Conservation (phyloP, 2,888 invertebrate species). For the Polia nebulosa region DNA sequence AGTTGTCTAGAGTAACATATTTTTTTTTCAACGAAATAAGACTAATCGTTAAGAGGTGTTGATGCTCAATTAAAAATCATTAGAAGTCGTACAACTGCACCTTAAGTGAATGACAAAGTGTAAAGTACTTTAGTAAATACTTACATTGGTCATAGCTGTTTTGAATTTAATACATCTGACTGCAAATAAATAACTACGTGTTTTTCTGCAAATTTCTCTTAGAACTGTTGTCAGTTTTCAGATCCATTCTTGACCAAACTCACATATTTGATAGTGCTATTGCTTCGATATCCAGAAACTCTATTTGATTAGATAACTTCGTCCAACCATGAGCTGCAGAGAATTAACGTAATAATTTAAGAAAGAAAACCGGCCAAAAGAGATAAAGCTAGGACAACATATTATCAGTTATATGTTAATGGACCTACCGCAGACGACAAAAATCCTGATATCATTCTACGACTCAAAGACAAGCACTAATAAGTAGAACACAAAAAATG, state of each 20-base stretch:
- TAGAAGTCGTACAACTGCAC: too few relatives aligned
- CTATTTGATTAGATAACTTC: neutral
- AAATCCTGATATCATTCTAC: slow-evolving; percentile 17
- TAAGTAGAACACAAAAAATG: slow-evolving; percentile 26
- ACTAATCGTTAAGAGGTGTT: too few relatives aligned
- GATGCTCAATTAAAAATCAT: too few relatives aligned
- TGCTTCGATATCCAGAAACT: neutral
- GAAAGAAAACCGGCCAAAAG: neutral
- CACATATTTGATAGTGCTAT: neutral
- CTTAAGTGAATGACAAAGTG: too few relatives aligned
- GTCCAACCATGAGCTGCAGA: too few relatives aligned
- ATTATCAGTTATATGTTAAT: neutral
- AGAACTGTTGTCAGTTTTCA: neutral
- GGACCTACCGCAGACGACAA: neutral
- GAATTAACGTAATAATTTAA: neutral
- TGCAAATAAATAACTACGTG: too few relatives aligned
- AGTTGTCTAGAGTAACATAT: too few relatives aligned
- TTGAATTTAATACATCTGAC: too few relatives aligned
- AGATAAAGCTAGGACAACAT: neutral
- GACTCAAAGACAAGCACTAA: slow-evolving; percentile 4
- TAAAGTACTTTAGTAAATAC: too few relatives aligned
- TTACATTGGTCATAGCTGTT: too few relatives aligned
- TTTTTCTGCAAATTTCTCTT: neutral
- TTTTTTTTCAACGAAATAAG: too few relatives aligned
- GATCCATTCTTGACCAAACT: neutral